Percentiles rank a stretch among this genome's conserved stretches.
Evolutionary conservation across 2,113 vertebrate species (phyloP).

Genomic region (Pygoscelis adeliae): DNA sequence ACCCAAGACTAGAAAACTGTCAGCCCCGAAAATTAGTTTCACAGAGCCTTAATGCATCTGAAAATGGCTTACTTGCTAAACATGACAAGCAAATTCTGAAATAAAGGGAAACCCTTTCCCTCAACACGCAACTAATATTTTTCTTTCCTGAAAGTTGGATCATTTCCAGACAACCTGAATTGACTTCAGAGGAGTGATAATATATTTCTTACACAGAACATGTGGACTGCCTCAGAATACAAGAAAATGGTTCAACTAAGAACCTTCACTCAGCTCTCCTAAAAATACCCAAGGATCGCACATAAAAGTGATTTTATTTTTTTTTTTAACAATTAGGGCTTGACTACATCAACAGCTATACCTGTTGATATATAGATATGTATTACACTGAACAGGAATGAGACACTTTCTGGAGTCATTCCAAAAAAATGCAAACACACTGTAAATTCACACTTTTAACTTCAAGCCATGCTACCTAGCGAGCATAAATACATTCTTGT

Average conservation of each 20-base stretch:
- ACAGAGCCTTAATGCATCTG: conserved; percentile 2
- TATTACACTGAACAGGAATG: not conserved
- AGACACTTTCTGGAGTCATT: not conserved
- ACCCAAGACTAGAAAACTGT: conserved; percentile 1
- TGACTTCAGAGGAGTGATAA: not conserved
- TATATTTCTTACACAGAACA: not conserved
- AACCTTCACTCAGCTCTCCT: not conserved
- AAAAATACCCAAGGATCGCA: not conserved
- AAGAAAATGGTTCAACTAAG: not conserved
- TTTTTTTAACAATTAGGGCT: conserved; percentile 5
- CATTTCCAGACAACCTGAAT: conserved; percentile 41
- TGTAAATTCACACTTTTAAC: not conserved
- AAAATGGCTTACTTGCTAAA: conserved; percentile 47
- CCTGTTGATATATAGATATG: not conserved
- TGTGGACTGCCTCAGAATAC: not conserved
- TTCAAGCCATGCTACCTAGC: not conserved
- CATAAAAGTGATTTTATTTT: not conserved
- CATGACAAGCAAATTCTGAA: not conserved
- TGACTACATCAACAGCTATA: not conserved
- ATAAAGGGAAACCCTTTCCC: conserved; percentile 34
- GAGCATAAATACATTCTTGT: not conserved
- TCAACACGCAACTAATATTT: conserved; percentile 29
- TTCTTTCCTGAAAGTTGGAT: conserved; percentile 49
- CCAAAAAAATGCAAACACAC: not conserved
- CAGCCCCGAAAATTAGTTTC: conserved; percentile 36